Percentiles rank a stretch among this genome's conserved stretches.
Evolutionary conservation across 2,113 vertebrate genomes (phyloP).

Genomic region (Rhineura floridana): DNA sequence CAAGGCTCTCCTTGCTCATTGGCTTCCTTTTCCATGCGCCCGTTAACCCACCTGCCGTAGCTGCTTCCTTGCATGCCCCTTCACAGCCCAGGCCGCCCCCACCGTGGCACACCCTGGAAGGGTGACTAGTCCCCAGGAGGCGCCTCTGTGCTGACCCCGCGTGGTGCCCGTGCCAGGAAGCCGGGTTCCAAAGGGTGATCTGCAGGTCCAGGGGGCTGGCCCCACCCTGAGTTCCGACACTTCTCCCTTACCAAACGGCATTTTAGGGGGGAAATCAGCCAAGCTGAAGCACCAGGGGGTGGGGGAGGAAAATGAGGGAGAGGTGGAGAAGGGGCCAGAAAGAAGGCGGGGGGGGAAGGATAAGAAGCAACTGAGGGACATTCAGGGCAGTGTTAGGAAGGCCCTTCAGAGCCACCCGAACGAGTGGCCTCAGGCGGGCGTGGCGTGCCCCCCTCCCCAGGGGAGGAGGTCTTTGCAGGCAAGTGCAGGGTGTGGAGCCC

Average conservation of each 20-base stretch:
- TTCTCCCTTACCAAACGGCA: too few relatives aligned
- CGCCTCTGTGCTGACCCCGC: not conserved
- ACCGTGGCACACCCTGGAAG: not conserved
- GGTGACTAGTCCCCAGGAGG: not conserved
- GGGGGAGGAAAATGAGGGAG: not conserved
- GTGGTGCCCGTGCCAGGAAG: too few relatives aligned
- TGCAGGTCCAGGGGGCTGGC: too few relatives aligned
- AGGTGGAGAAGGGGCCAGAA: not conserved
- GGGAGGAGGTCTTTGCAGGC: too few relatives aligned
- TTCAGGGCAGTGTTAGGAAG: too few relatives aligned
- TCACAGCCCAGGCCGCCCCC: not conserved
- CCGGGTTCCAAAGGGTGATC: too few relatives aligned
- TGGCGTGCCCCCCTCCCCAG: too few relatives aligned
- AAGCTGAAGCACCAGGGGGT: not conserved
- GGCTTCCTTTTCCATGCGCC: not conserved
- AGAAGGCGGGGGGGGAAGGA: not conserved
- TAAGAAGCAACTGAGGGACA: not conserved
- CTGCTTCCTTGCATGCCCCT: not conserved
- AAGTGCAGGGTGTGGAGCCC: not conserved
- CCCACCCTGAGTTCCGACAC: not conserved
- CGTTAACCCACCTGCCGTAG: not conserved
- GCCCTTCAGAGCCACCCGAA: too few relatives aligned
- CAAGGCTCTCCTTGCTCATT: conserved; percentile 48
- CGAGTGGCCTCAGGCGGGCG: too few relatives aligned
- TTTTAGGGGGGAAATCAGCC: not conserved